Percentiles rank a stretch among this genome's conserved stretches.
Evolutionary conservation across 2,888 invertebrate species (phyloP).

Genomic region (Tachina fera): DNA sequence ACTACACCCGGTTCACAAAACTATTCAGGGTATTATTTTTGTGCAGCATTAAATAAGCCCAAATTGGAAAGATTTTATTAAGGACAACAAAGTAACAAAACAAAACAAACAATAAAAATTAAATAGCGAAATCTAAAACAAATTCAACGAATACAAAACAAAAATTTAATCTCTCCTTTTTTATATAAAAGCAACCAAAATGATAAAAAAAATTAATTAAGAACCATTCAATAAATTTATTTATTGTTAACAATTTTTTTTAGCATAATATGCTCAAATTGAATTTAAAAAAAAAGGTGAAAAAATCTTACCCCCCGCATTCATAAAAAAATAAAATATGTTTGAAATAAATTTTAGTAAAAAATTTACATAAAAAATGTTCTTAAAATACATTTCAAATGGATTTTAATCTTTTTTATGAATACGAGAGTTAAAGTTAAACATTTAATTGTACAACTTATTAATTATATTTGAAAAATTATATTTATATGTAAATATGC

Average conservation of each 20-base stretch:
- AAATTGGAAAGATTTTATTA: slow-evolving; percentile 82
- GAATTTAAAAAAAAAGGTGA: slow-evolving; percentile 32
- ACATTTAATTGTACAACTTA: slow-evolving; percentile 29
- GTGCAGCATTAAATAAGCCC: slow-evolving; percentile 82
- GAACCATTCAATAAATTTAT: slow-evolving; percentile 17
- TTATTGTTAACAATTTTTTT: slow-evolving; percentile 41
- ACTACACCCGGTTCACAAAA: slow-evolving; percentile 82
- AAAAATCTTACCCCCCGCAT: too few relatives aligned
- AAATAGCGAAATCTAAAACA: slow-evolving; percentile 28
- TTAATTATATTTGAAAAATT: slow-evolving; percentile 15
- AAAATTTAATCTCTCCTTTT: slow-evolving; percentile 20
- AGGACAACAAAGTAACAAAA: slow-evolving; percentile 39
- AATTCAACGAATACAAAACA: slow-evolving; percentile 59
- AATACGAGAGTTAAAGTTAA: too few relatives aligned
- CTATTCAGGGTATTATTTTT: slow-evolving; percentile 83
- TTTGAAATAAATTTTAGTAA: too few relatives aligned
- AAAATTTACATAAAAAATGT: too few relatives aligned
- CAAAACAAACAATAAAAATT: not conserved
- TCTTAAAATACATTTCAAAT: too few relatives aligned
- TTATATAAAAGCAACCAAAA: slow-evolving; percentile 49
- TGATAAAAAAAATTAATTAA: slow-evolving; percentile 18
- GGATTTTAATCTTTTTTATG: too few relatives aligned
- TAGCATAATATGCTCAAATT: slow-evolving; percentile 69
- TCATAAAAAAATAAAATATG: too few relatives aligned
- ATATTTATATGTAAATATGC: slow-evolving; percentile 59